These are phyloP conservation scores for Ficedula albicollis DNA, from an alignment of 2,797 vertebrate genomes.

Conservation along the genomic window DNA sequence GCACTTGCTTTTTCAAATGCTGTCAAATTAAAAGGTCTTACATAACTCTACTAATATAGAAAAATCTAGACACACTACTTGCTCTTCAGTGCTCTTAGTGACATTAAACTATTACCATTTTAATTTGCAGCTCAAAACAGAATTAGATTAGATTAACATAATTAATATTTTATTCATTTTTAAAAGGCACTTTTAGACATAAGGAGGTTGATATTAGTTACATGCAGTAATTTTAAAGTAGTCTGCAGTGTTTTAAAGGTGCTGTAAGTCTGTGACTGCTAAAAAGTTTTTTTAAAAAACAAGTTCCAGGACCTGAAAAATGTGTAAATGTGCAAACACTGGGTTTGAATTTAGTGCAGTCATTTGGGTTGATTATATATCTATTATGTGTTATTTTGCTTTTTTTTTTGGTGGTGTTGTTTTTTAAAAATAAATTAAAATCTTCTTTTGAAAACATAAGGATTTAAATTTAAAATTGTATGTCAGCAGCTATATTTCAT, in stretches of 20 bases:
- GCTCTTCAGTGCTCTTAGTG: not conserved
- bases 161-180: slow-evolving; percentile 43
- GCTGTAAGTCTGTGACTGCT: not conserved
- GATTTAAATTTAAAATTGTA: not conserved
- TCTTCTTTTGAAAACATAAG: not conserved
- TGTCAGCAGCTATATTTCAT: not conserved
- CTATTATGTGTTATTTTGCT: not conserved
- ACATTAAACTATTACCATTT: slow-evolving; percentile 31
- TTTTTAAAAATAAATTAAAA: not conserved
- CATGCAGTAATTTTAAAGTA: not conserved
- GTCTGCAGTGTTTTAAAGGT: slow-evolving; percentile 2
- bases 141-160: slow-evolving; percentile 34
- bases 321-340: not conserved
- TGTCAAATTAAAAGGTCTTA: slow-evolving; percentile 57
- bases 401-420: rapidly evolving
- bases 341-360: not conserved
- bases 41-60: slow-evolving; percentile 34
- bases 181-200: slow-evolving; percentile 37
- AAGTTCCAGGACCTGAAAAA: not conserved
- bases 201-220: not conserved
- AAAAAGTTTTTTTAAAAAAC: not conserved
- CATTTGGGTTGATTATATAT: not conserved
- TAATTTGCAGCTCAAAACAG: slow-evolving; percentile 27
- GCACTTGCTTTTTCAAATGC: slow-evolving; percentile 48
- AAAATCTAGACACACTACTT: slow-evolving; percentile 1